Conservation (phyloP, 2,888 invertebrate genomes). For the Drosophila kanekoi region DNA sequence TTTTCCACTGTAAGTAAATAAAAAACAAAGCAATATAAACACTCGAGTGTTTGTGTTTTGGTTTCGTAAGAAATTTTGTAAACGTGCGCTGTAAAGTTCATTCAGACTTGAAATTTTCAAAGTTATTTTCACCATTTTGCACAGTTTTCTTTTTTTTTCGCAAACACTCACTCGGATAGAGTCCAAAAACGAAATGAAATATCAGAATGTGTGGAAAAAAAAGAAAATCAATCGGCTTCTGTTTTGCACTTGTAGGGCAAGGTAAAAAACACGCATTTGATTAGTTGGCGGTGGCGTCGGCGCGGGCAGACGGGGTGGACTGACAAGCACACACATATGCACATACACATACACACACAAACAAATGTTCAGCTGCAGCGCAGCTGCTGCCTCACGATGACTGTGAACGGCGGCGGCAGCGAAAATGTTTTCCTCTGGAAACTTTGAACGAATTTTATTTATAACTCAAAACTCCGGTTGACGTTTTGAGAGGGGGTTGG, state of each 20-base stretch:
- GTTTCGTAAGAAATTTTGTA: conserved; percentile 47
- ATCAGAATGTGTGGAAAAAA: conserved; percentile 47
- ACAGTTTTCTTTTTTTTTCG: conserved; percentile 3
- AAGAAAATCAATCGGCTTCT: conserved; percentile 76
- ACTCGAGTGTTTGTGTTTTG: conserved; percentile 35
- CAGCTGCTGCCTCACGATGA: conserved; percentile 72
- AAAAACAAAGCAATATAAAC: conserved; percentile 41
- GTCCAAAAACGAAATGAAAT: conserved; percentile 41
- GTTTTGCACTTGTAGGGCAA: conserved; percentile 72
- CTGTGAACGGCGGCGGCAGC: conserved; percentile 49
- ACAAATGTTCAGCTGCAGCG: conserved; percentile 63
- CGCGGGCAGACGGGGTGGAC: conserved; percentile 17
- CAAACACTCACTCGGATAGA: conserved; percentile 51
- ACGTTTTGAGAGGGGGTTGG: conserved; percentile 41
- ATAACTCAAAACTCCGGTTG: conserved; percentile 81
- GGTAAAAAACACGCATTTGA: conserved; percentile 69
- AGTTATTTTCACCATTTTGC: conserved; percentile 26
- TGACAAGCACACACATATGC: conserved; percentile 11
- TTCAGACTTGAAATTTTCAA: conserved; percentile 8
- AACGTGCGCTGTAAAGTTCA: conserved; percentile 30
- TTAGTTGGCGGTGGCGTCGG: conserved; percentile 23
- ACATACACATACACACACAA: conserved; percentile 47
- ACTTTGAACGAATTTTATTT: conserved; percentile 78
- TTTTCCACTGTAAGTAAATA: conserved; percentile 82
- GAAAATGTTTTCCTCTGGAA: conserved; percentile 75